Base-by-base conservation (phyloP, 2,888 invertebrate genomes). In the Zele albiditarsus region DNA sequence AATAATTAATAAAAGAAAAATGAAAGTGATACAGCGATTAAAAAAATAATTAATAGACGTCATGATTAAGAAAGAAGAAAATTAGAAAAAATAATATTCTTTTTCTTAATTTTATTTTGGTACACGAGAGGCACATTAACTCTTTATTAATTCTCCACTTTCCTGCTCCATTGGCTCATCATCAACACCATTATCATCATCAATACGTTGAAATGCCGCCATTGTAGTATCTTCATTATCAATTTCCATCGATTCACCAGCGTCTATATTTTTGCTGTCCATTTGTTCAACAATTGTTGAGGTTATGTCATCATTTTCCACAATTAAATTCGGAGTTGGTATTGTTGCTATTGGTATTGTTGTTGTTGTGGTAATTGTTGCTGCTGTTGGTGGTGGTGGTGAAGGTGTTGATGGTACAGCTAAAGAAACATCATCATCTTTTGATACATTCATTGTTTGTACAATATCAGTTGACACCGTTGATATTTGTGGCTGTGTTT, bases 141-240 rank as follows among this genome's bases (percentile, higher is more conserved):
- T 88, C 74, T 86, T 87, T 70, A 84, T 79, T 69, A 80, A 79
- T 70, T 87, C 87, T 12, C 83, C 81, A 28, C 82, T 77, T 80
- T 87, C 88, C 73, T 89, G 85, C 57, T 89, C 89, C 88, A 89
- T 89, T 31, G 87, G 86, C 76, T 89, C 89, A 33, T 84, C 86
- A 31, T 84, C 42, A 42, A 12, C 14, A 42, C n/a, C 53, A 53
- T 53, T 20, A 23, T 23, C 53, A 20, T 53, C 53, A 8, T 53
- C 53, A 53, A 53, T 53, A 20, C 53, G 84, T 46, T 84, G 85
- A 67, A 83, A 82, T 38, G 76, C 80, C 12, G 82, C 74, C 38
- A 82, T 75, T 12, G 84, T 73, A 71, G 84, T 73, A 71, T 83
- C 86, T 60, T 87, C 87, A 31, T 80, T 84, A 63, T 89, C 89